Percentiles rank a stretch among this genome's conserved stretches.
phyloP scores from a whole-genome alignment of 2,888 invertebrate genomes.

The Sarcophaga variegata region DNA sequence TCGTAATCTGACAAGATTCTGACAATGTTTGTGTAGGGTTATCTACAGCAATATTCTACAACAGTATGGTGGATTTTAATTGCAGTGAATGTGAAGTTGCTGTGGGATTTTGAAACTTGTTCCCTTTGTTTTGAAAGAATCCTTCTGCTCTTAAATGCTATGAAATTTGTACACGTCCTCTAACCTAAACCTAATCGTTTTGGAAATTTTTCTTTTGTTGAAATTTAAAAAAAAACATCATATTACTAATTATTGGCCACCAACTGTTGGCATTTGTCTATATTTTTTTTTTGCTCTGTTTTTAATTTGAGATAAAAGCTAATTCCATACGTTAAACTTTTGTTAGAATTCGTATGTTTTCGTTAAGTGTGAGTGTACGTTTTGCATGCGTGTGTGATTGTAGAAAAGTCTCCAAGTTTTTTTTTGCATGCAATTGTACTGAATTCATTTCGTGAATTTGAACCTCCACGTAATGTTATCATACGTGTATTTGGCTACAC shows the following conservation, averaged over 20 bases:
- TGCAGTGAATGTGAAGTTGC: too few relatives aligned
- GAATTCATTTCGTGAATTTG: not conserved
- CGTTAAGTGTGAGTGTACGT: not conserved
- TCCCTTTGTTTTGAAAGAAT: too few relatives aligned
- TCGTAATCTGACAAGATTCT: too few relatives aligned
- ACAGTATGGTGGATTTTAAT: too few relatives aligned
- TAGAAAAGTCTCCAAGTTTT: slow-evolving; percentile 5
- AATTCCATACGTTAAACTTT: slow-evolving; percentile 16
- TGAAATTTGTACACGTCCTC: too few relatives aligned
- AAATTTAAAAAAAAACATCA: too few relatives aligned
- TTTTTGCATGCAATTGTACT: slow-evolving; percentile 22
- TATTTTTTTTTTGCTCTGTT: not conserved
- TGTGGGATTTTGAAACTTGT: too few relatives aligned
- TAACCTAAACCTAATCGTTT: too few relatives aligned
- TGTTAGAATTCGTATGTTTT: not conserved
- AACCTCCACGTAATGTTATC: not conserved
- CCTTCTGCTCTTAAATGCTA: too few relatives aligned
- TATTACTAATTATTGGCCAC: not conserved
- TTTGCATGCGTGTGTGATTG: not conserved
- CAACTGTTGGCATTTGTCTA: not conserved
- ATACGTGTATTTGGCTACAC: slow-evolving; percentile 23
- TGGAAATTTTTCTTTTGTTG: too few relatives aligned
- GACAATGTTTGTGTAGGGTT: too few relatives aligned
- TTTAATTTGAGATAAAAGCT: slow-evolving; percentile 40
- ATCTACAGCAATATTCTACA: too few relatives aligned